These are phyloP conservation scores for Tanypteryx hageni DNA, from an alignment of 2,888 invertebrate species.

Conservation along the genomic window DNA sequence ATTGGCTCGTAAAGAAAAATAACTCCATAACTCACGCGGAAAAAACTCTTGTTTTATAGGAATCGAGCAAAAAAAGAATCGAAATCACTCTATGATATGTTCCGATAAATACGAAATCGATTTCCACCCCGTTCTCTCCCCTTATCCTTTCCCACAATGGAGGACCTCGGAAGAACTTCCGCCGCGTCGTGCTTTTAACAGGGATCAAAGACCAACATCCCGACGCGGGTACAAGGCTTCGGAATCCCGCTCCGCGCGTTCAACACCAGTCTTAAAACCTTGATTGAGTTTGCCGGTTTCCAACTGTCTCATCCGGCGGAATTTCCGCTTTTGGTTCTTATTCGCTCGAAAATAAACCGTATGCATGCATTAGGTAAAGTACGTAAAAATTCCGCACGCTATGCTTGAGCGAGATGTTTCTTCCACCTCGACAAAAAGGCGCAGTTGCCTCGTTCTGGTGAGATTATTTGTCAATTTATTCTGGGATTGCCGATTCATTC, in stretches of 20 bases:
- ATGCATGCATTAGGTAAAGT: no score
- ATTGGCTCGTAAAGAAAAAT: slow-evolving; percentile 47
- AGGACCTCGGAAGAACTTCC: slow-evolving; percentile 1
- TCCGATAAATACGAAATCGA: neutral
- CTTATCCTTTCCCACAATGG: neutral
- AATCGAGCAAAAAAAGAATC: neutral
- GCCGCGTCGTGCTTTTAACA: slow-evolving; percentile 5
- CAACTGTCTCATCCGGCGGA: neutral
- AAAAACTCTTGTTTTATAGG: neutral
- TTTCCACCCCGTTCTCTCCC: neutral
- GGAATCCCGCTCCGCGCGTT: neutral
- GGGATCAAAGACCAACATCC: slow-evolving; percentile 26
- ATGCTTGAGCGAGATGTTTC: no score
- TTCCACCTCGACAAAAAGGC: no score
- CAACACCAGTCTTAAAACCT: neutral
- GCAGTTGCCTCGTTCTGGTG: no score
- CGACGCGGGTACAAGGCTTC: slow-evolving; percentile 23
- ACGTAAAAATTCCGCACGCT: no score
- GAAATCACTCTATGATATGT: neutral
- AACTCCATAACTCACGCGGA: slow-evolving; percentile 26
- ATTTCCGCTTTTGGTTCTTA: neutral
- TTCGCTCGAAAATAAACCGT: neutral
- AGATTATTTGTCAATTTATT: no score
- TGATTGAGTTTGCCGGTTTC: slow-evolving; percentile 8
- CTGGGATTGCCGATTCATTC: no score